These are phyloP conservation scores for Eumerus sabulonum DNA, from an alignment of 2,888 invertebrate genomes.

Conservation along the genomic window DNA sequence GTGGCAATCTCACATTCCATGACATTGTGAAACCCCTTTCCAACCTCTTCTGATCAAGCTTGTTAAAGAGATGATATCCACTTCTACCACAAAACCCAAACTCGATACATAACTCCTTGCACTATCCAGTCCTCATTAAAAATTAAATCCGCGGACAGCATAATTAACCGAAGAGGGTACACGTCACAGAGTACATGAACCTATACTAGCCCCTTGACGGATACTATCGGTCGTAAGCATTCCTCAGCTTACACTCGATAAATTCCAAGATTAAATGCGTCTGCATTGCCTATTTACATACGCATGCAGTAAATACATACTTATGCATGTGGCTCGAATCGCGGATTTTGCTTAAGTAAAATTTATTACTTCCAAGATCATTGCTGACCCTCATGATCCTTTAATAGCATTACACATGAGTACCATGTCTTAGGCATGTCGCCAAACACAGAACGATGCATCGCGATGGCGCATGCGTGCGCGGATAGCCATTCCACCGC, in stretches of 20 bases:
- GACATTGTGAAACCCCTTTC: too few relatives aligned
- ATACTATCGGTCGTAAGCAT: slow-evolving; percentile 40
- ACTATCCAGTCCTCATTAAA: too few relatives aligned
- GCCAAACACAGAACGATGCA: slow-evolving; percentile 20
- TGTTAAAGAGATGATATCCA: too few relatives aligned
- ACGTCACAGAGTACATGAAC: too few relatives aligned
- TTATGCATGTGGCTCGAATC: too few relatives aligned
- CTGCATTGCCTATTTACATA: slow-evolving; percentile 25
- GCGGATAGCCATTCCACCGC: not conserved
- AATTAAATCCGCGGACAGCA: too few relatives aligned
- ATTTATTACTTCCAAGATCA: slow-evolving; percentile 60
- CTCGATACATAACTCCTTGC: too few relatives aligned
- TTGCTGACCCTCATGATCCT: slow-evolving; percentile 62
- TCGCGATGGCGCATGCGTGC: too few relatives aligned
- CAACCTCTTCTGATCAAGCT: too few relatives aligned
- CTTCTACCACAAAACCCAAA: too few relatives aligned
- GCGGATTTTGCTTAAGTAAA: slow-evolving; percentile 57
- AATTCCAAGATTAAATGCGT: slow-evolving; percentile 55
- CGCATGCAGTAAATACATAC: slow-evolving; percentile 1
- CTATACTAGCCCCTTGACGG: slow-evolving; percentile 21
- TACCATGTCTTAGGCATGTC: slow-evolving; percentile 30
- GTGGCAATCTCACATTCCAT: too few relatives aligned
- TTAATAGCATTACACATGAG: slow-evolving; percentile 52
- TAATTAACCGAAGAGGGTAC: too few relatives aligned
- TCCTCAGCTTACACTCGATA: slow-evolving; percentile 42